Percentiles rank a stretch among this genome's conserved stretches.
These are phyloP conservation scores for Neogale vison DNA, from an alignment of 2,113 vertebrate genomes.

Conservation along the genomic window DNA sequence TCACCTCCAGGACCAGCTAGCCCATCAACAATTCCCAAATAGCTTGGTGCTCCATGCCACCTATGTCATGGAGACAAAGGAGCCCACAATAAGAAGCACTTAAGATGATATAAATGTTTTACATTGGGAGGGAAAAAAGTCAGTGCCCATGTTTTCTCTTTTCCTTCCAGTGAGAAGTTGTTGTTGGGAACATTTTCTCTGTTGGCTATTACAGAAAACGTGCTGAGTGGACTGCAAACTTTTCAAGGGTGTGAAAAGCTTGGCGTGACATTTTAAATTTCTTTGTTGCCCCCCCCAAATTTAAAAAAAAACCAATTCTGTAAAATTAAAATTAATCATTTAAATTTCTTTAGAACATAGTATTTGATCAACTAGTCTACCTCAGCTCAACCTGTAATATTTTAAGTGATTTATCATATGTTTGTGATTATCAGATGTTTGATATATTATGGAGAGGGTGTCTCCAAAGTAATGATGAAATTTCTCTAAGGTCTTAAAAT, in stretches of 20 bases:
- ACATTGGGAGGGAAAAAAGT: not conserved
- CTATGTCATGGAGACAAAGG: not conserved
- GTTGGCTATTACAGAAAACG: not conserved
- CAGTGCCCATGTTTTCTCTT: not conserved
- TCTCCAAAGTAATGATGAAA: not conserved
- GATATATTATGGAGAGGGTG: not conserved
- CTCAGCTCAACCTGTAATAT: not conserved
- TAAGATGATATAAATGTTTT: not conserved
- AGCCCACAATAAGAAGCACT: not conserved
- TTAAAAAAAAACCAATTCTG: not conserved
- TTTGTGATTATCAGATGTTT: not conserved
- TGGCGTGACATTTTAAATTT: not conserved
- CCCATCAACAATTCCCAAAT: not conserved
- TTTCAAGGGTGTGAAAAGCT: not conserved
- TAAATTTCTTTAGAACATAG: not conserved
- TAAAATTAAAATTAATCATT: slow-evolving; percentile 9
- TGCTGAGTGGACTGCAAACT: not conserved
- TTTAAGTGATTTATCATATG: not conserved
- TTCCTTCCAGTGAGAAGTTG: not conserved
- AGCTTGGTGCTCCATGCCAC: not conserved
- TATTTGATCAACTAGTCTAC: not conserved
- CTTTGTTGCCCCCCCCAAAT: not conserved
- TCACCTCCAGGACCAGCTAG: not conserved
- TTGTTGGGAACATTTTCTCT: not conserved
- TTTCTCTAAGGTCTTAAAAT: not conserved